Base-by-base conservation (phyloP, 2,113 vertebrate genomes). In the Erpornis zantholeuca region DNA sequence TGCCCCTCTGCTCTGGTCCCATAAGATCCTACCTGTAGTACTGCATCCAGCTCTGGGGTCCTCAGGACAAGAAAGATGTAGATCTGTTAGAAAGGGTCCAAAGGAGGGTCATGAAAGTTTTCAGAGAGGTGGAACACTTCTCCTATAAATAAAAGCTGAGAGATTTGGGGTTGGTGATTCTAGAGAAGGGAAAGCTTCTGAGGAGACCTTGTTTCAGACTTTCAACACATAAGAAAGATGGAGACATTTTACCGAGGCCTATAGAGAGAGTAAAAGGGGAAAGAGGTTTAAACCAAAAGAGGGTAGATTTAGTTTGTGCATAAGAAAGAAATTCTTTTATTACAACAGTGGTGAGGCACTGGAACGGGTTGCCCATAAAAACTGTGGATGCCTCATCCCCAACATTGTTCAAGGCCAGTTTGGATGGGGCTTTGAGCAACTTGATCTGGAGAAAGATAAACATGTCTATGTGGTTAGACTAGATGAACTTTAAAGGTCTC, bases 31-130 rank as follows among this genome's bases (percentile, higher is more conserved):
- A 7, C 20, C 2, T 45, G 8, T 10, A 6, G 2, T 50, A 6
- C 7, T 69, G 17, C 1, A 0, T 31, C 20, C 50, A 31, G 7
- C 12, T 36, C 25, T 69, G 50, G 20, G 3, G 4, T 12, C 8
- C 23, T 7, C 59, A 45, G 18, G 6, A 15, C 7, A 47, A 23
- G 61, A 57, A 71, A 15, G 36, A 33, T 6, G 33, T 4, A 15
- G 29, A 44, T 9, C 17, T 79, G 3, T 21, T n/a, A 4, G 12
- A 69, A n/a, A 3, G 2, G 11, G 12, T n/a, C 21, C 35, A 64
- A 33, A 78, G 35, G 23, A 54, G 15, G 12, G 23, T 22, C 12
- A 47, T 1, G 0, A 42, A 90, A 47, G 25, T 10, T 6, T 35
- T 66, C 36, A 42, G 27, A 38, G 15, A 21, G 20, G 5, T 50